Percentiles rank a stretch among this genome's conserved stretches.
Evolutionary conservation across 2,113 vertebrate species (phyloP).

Genomic region (Pao palembangensis): DNA sequence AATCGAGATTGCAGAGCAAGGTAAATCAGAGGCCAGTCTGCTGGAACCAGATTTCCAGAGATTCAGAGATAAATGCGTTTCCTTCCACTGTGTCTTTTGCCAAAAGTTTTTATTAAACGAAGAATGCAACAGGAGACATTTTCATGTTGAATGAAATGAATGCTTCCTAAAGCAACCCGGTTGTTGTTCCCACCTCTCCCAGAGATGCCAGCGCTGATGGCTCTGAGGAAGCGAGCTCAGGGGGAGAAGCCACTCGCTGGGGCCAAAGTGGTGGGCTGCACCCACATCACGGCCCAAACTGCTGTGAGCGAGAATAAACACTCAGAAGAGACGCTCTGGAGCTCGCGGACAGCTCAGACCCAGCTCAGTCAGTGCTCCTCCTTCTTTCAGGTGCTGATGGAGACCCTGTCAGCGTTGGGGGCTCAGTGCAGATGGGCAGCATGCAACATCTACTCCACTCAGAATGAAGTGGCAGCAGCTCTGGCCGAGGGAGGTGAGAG

Average conservation of each 20-base stretch:
- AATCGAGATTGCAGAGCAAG: constrained; percentile 97
- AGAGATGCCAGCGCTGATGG: constrained; percentile 99
- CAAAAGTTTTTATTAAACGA: too few species aligned
- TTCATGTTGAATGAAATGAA: background rate
- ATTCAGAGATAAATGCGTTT: background rate
- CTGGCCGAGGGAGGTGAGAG: constrained; percentile 89
- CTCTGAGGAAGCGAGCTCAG: constrained; percentile 95
- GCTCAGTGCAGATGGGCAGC: constrained; percentile 97
- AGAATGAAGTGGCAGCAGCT: constrained; percentile 96
- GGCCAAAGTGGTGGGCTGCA: constrained; percentile 98
- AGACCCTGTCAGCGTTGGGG: constrained; percentile 90
- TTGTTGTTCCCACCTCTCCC: constrained; percentile 12
- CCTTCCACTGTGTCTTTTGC: background rate
- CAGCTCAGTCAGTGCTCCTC: background rate
- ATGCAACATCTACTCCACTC: constrained; percentile 98
- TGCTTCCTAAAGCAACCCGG: background rate
- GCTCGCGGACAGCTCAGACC: too few species aligned
- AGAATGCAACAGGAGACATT: too few species aligned
- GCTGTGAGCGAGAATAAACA: constrained; percentile 78
- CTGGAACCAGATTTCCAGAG: too few species aligned
- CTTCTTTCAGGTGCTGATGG: constrained; percentile 88
- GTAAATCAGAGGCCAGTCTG: constrained; percentile 35
- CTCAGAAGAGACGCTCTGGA: too few species aligned
- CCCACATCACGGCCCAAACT: constrained; percentile 97
- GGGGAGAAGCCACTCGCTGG: constrained; percentile 96